phyloP scores from a whole-genome alignment of 92 coral and sea anemone genomes.

The Zoanthus sociatus region DNA sequence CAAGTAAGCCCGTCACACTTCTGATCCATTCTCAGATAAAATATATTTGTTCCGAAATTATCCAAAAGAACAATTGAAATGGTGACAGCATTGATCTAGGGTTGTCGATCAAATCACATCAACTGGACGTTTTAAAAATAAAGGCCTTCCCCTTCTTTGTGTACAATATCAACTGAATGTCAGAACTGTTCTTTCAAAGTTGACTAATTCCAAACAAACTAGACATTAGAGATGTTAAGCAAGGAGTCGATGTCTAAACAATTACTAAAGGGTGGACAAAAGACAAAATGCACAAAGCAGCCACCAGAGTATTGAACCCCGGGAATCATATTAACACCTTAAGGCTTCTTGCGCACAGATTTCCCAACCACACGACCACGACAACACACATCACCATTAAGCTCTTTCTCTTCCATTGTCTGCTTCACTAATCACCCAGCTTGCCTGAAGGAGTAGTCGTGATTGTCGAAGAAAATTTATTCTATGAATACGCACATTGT shows the following conservation, averaged over 20 bases:
- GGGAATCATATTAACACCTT: slow-evolving; percentile 23
- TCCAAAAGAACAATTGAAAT: slow-evolving; percentile 31
- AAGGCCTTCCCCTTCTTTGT: slow-evolving; percentile 43
- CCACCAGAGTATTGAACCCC: slow-evolving; percentile 33
- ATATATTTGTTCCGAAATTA: slow-evolving; percentile 51
- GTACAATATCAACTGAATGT: slow-evolving; percentile 40
- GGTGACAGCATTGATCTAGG: slow-evolving; percentile 32
- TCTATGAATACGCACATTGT: slow-evolving; percentile 33
- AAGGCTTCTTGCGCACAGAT: background rate
- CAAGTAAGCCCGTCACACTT: slow-evolving; percentile 14
- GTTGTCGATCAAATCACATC: slow-evolving; percentile 40
- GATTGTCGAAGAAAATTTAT: slow-evolving; percentile 28
- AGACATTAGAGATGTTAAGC: slow-evolving; percentile 41
- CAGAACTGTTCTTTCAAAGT: slow-evolving; percentile 45
- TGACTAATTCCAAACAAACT: slow-evolving; percentile 53
- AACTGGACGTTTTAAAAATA: slow-evolving; percentile 41
- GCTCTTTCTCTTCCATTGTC: slow-evolving; percentile 25
- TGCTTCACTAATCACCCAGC: slow-evolving; percentile 30
- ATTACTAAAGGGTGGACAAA: slow-evolving; percentile 40
- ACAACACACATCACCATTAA: slow-evolving; percentile 13
- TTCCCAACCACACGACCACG: slow-evolving; percentile 25
- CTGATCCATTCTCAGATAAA: slow-evolving; percentile 38
- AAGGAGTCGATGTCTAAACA: slow-evolving; percentile 44
- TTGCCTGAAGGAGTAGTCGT: slow-evolving; percentile 43
- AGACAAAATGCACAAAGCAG: slow-evolving; percentile 10